Evolutionary conservation across 2,113 vertebrate genomes (phyloP).

Genomic region (Lasiurus borealis): DNA sequence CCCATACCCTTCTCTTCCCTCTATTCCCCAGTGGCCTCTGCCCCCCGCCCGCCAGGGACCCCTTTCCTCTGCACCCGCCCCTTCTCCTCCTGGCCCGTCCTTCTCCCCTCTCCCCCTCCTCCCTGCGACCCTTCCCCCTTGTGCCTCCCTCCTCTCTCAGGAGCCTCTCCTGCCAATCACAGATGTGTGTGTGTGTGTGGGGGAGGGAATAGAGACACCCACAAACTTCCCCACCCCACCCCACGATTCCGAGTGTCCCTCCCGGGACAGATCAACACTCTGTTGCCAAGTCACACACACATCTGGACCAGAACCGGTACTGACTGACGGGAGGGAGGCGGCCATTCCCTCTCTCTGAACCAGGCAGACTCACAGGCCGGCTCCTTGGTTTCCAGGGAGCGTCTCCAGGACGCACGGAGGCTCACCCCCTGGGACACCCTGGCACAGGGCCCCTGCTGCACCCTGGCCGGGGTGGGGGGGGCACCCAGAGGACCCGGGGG

Average conservation of each 20-base stretch:
- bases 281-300: no score
- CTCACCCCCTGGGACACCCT: not conserved
- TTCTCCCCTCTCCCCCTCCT: not conserved
- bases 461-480: not conserved
- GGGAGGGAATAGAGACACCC: not conserved
- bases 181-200: no score
- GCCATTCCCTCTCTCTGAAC: not conserved
- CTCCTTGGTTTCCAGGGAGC: not conserved
- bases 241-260: no score
- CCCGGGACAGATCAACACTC: not conserved
- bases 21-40: not conserved
- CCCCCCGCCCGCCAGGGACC: no score
- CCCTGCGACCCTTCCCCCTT: rapidly evolving
- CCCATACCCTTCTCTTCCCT: not conserved
- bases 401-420: no score
- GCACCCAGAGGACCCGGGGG: not conserved
- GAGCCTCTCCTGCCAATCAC: no score
- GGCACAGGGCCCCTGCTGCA: no score
- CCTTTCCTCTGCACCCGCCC: rapidly evolving
- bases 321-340: not conserved
- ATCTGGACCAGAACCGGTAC: not conserved
- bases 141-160: rapidly evolving
- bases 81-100: no score
- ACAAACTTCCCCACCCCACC: not conserved
- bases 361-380: not conserved